Evolutionary conservation across 2,888 invertebrate genomes (phyloP), one percentile per base, ranked within the genome.

Genomic region (Bibio marci): DNA sequence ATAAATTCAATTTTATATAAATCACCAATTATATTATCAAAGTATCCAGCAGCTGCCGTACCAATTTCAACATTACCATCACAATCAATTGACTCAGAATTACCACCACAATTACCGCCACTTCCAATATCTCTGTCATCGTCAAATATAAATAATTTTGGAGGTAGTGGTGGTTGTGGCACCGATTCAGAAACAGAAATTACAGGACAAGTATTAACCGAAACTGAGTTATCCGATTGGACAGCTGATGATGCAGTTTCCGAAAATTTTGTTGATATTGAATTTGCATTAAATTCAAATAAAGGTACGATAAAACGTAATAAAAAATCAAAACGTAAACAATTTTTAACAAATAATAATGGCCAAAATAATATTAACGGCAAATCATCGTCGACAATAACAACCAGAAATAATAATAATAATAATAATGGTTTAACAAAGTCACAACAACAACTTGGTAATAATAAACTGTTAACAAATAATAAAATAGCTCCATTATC

Each of bases 161-260:
- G 30, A 13, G 22, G 17, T 13, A 26, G 33, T 13, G 27, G 25
- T 7, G 14, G 8, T 22, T 12, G 48, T 2, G 66, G 67, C 47
- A 80, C 80, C 0, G 78, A 78, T 47, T 80, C 80, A 0, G 71
- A 76, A 39, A 73, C 74, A 2, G 80, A 81, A 47, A 67, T 69
- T 2, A 76, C 76, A 0, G 78, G 78, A 0, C 71, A 79, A 2
- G 80, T 75, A 3, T 63, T 85, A 11, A 85, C 86, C 0, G 87
- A 87, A 58, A 86, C 86, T 0, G 87, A 87, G 53, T 63, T 86
- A n/a, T 86, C 85, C 0, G 87, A 88, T 55, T 87, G 86, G 87
- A 85, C 83, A 1, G 72, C 80, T 4, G 86, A 87, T 51, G 80
- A 77, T 46, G 76, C 73, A 30, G 79, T 77, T 2, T 73, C 81